These are phyloP conservation scores for Chamaea fasciata DNA, from an alignment of 2,113 vertebrate genomes.

Conservation along the genomic window DNA sequence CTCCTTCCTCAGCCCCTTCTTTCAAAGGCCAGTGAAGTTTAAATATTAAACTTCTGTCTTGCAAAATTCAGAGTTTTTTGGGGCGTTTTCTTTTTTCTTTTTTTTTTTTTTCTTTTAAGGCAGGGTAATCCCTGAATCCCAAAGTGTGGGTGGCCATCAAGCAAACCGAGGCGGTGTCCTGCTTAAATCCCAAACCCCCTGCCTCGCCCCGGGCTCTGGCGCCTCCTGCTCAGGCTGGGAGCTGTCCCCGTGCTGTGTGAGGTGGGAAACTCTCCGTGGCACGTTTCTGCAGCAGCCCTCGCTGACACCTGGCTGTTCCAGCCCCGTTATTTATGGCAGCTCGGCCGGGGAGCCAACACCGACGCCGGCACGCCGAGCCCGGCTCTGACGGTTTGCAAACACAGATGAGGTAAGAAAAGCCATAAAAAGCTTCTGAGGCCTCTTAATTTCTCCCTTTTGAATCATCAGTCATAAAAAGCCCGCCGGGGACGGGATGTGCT, in stretches of 20 bases:
- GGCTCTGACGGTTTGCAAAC: not conserved
- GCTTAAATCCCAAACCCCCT: not conserved
- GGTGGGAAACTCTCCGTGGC: not conserved
- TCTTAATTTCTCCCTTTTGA: not conserved
- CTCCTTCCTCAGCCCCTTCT: not conserved
- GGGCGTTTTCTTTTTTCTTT: no score
- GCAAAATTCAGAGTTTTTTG: not conserved
- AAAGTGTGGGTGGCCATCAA: no score
- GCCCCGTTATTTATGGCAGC: not conserved
- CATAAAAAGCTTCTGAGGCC: not conserved
- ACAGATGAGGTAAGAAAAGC: not conserved
- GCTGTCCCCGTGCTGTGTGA: fast-evolving
- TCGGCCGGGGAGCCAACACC: not conserved
- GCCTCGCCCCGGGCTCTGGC: fast-evolving
- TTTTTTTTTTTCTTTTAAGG: not conserved
- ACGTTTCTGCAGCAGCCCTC: not conserved
- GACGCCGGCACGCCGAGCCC: not conserved
- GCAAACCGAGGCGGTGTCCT: not conserved
- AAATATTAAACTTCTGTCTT: not conserved
- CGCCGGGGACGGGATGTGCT: not conserved
- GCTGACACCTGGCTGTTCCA: not conserved
- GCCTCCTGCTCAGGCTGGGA: not conserved
- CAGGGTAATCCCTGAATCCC: not conserved
- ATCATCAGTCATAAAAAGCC: not conserved
- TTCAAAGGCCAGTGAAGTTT: not conserved